Percentiles rank a stretch among this genome's conserved stretches.
Conservation (phyloP, 2,113 vertebrate species). For the Microcebus murinus region DNA sequence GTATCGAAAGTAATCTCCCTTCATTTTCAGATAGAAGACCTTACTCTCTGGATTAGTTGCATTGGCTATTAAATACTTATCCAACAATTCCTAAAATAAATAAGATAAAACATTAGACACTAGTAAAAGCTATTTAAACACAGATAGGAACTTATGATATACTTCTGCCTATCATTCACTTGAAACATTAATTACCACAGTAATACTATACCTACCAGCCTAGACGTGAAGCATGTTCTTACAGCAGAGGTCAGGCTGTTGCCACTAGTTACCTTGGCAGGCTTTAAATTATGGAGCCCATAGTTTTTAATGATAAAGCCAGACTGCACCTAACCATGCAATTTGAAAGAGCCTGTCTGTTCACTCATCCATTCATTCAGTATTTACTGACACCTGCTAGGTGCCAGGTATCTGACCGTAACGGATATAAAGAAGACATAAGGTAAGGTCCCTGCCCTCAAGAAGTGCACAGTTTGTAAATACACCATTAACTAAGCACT, state of each 20-base stretch:
- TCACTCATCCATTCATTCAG: neutral
- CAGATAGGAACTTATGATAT: neutral
- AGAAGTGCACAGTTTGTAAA: neutral
- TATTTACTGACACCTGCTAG: neutral
- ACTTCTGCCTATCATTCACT: neutral
- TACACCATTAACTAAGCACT: neutral
- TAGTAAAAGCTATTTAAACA: neutral
- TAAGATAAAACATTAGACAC: slow-evolving; percentile 4
- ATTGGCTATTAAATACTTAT: slow-evolving; percentile 93
- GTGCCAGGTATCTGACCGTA: neutral
- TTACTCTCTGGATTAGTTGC: slow-evolving; percentile 93
- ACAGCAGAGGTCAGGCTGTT: neutral
- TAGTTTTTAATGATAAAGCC: neutral
- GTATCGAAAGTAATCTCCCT: slow-evolving; percentile 98
- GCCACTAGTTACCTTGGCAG: neutral
- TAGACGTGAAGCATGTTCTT: neutral
- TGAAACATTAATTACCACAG: neutral
- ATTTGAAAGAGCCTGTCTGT: neutral
- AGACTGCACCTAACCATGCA: neutral
- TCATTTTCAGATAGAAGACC: slow-evolving; percentile 99
- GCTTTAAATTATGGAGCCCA: neutral
- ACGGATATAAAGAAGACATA: neutral
- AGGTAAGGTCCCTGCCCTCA: neutral
- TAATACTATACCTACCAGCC: neutral
- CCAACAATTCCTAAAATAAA: slow-evolving; percentile 87